These are phyloP conservation scores for Phaetusa simplex DNA, from an alignment of 2,113 vertebrate genomes.

Conservation along the genomic window DNA sequence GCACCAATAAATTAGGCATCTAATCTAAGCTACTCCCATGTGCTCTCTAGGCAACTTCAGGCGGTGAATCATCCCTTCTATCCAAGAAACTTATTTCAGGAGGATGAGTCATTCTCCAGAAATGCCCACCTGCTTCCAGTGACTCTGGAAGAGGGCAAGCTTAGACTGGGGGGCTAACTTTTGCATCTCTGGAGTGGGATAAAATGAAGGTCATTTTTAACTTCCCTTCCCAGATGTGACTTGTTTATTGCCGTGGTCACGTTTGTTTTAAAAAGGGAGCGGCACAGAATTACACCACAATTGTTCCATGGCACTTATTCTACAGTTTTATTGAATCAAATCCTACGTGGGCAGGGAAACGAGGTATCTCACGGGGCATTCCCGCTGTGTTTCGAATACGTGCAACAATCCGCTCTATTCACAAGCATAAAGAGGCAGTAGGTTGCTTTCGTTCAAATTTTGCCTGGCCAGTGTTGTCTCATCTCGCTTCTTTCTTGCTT, in stretches of 20 bases:
- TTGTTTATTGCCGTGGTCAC: background rate
- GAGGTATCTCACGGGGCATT: background rate
- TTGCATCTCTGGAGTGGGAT: background rate
- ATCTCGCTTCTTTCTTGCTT: background rate
- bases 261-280: background rate
- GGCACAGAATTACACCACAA: background rate
- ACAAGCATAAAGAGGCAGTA: background rate
- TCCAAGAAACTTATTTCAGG: slow-evolving; percentile 28
- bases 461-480: background rate
- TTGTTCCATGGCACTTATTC: background rate
- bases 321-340: background rate
- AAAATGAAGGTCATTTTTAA: background rate
- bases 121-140: background rate
- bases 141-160: background rate
- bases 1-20: background rate
- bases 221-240: background rate
- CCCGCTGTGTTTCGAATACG: background rate
- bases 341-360: background rate
- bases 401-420: background rate
- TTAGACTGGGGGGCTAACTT: background rate
- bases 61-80: slow-evolving; percentile 30
- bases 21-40: background rate
- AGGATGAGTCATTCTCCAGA: background rate
- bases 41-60: background rate
- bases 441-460: background rate